These are phyloP conservation scores for Acrocephalus scirpaceus DNA, from an alignment of 2,797 vertebrate species.

Conservation along the genomic window DNA sequence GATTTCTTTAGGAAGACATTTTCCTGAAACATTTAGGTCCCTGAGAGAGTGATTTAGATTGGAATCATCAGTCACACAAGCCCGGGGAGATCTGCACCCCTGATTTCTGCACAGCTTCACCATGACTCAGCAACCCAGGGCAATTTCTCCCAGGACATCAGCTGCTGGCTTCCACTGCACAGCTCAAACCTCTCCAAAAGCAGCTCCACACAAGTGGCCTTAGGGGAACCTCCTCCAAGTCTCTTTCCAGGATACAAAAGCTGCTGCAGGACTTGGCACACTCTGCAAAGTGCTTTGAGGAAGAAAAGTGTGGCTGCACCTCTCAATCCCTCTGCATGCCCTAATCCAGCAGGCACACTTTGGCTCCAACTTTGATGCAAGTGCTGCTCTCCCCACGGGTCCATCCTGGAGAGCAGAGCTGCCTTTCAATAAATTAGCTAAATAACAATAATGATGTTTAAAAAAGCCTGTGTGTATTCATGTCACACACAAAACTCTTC, in stretches of 20 bases:
- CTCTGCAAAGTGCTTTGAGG: neutral
- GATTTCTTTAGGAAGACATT: neutral
- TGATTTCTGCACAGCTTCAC: neutral
- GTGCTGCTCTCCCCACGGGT: neutral
- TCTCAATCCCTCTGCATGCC: neutral
- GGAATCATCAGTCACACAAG: neutral
- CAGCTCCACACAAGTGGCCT: neutral
- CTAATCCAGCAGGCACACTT: neutral
- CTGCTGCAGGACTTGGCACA: neutral
- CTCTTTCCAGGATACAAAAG: neutral
- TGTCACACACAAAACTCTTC: neutral
- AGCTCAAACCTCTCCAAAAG: neutral
- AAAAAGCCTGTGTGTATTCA: neutral
- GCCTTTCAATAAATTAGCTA: neutral
- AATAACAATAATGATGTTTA: neutral
- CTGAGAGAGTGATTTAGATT: neutral
- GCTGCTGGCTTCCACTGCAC: neutral
- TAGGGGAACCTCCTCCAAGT: no score
- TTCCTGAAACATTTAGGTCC: neutral
- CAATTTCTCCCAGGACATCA: no score
- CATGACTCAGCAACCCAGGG: neutral
- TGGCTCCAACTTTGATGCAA: neutral
- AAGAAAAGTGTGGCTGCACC: neutral
- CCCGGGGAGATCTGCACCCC: neutral
- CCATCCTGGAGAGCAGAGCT: neutral